Base-by-base conservation (phyloP, 2,888 invertebrate species). In the Hemaris fuciformis region DNA sequence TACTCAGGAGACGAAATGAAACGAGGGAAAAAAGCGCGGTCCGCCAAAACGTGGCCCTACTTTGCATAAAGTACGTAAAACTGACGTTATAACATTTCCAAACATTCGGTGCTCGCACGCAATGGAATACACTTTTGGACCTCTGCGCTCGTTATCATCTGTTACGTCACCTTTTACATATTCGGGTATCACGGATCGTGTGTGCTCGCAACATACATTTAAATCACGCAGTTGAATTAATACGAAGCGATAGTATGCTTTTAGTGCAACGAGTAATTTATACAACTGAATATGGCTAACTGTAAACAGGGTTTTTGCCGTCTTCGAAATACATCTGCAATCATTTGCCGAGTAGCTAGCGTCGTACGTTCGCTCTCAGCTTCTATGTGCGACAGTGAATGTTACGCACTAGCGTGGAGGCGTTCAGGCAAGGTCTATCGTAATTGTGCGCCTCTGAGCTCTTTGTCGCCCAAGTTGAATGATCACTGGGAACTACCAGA, bases 311-410 rank as follows among this genome's bases (percentile, higher is more conserved):
- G 75, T 84, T 84, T 81, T 81, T 83, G 73, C 74, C 62, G 70
- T 72, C 72, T n/a, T 76, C 75, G 77, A 77, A 84, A 85, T 85
- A 83, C 77, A 72, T 72, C 76, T 76, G 77, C 84, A 86, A 85
- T 85, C 83, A 77, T 75, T 74, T 63, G 63, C 81, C 80, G 70
- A 83, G 83, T 88, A 86, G 86, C 87, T 84, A 73, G 25, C 41
- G 15, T 38, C 31, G 41, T 15, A 18, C 13, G 25, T n/a, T 15
- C 20, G 34, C 31, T 22, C 31, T 23, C 46, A 46, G 27, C 31
- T 31, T 31, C 18, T 31, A 22, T 31, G 18, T 31, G 45, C 31
- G 20, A 34, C 64, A 67, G 66, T 66, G 64, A 66, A 65, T 65
- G 74, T 74, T 73, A 72, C 68, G 70, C 66, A 72, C 72, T 78